Percentiles rank a stretch among this genome's conserved stretches.
Evolutionary conservation across 2,888 invertebrate species (phyloP).

Genomic region (Scaptomyza polygonia): DNA sequence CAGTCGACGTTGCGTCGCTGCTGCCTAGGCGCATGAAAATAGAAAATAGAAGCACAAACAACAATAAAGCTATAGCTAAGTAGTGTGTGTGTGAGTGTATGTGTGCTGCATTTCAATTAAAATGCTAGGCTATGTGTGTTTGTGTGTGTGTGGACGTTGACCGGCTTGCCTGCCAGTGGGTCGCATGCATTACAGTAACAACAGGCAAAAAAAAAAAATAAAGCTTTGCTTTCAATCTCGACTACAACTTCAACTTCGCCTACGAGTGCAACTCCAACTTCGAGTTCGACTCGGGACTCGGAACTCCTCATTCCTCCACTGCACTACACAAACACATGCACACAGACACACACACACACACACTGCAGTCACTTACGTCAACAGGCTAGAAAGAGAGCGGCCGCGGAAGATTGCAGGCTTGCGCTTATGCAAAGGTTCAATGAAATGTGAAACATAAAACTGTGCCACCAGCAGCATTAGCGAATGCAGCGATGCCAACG

Average conservation of each 20-base stretch:
- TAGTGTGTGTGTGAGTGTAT: slow-evolving; percentile 14
- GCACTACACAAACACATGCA: slow-evolving; percentile 1
- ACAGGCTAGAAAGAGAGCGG: slow-evolving; percentile 62
- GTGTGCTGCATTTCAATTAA: slow-evolving; percentile 38
- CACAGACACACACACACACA: slow-evolving; percentile 6
- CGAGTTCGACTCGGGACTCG: slow-evolving; percentile 10
- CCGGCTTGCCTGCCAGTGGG: slow-evolving; percentile 52
- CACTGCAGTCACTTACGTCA: slow-evolving; percentile 51
- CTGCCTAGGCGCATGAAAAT: slow-evolving; percentile 43
- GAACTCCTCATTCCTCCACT: slow-evolving; percentile 20
- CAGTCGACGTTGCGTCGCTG: slow-evolving; percentile 29
- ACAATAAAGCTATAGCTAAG: slow-evolving; percentile 27
- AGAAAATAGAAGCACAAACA: slow-evolving; percentile 51
- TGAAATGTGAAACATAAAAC: slow-evolving; percentile 67
- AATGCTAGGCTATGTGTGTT: slow-evolving; percentile 23
- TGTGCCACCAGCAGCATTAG: slow-evolving; percentile 61
- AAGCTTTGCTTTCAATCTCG: slow-evolving; percentile 37
- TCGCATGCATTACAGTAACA: slow-evolving; percentile 32
- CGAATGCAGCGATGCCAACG: slow-evolving; percentile 46
- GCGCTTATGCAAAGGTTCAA: slow-evolving; percentile 65
- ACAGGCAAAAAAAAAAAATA: slow-evolving; percentile 31
- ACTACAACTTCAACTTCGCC: slow-evolving; percentile 28
- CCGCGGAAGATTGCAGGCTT: slow-evolving; percentile 56
- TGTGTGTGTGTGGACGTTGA: slow-evolving; percentile 60
- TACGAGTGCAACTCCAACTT: slow-evolving; percentile 15